These are phyloP conservation scores for Hippopotamus amphibius DNA, from an alignment of 2,113 vertebrate species.

Conservation along the genomic window DNA sequence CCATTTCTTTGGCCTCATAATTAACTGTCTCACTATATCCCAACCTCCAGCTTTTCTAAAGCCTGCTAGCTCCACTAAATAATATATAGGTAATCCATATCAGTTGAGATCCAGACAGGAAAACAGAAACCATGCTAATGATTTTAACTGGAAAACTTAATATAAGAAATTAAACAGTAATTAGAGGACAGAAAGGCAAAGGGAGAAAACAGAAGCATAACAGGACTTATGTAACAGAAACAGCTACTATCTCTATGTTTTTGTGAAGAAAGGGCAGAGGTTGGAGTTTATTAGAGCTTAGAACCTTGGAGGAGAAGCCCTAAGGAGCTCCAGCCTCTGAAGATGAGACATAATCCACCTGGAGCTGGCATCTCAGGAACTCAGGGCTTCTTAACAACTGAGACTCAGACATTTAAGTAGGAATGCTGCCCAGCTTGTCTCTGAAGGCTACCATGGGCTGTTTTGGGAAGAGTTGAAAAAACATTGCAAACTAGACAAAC, in stretches of 20 bases:
- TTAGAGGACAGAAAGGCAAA: not conserved
- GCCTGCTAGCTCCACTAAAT: not conserved
- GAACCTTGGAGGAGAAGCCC: not conserved
- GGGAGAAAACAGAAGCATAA: not conserved
- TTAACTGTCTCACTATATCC: not conserved
- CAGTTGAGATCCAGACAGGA: not conserved
- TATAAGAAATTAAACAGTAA: not conserved
- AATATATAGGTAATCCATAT: not conserved
- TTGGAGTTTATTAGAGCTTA: not conserved
- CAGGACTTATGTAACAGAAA: not conserved
- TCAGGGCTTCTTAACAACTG: not conserved
- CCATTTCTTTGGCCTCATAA: not conserved
- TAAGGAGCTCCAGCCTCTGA: not conserved
- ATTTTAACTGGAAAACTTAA: not conserved
- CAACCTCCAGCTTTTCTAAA: rapidly evolving
- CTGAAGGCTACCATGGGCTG: not conserved
- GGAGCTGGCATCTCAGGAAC: not conserved
- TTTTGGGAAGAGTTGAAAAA: not conserved
- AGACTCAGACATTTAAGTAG: not conserved
- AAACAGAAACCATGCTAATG: not conserved
- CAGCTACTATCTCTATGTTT: not conserved
- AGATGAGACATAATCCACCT: not conserved
- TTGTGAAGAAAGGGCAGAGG: not conserved
- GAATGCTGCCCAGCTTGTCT: not conserved
- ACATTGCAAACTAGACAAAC: not conserved